Conservation (phyloP, 2,888 invertebrate genomes). For the Vanessa cardui region DNA sequence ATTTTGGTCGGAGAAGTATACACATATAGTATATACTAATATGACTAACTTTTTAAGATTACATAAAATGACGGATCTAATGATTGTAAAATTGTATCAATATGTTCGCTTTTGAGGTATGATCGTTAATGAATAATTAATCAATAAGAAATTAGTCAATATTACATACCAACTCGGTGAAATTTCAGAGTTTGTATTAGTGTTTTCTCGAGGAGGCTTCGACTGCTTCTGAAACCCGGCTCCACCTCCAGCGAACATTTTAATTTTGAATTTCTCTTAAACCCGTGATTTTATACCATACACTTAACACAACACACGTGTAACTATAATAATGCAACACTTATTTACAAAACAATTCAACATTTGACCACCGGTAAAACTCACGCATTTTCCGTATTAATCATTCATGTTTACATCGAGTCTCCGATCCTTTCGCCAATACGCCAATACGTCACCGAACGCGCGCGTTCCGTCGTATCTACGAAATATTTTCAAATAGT, state of each 20-base stretch:
- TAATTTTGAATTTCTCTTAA: no score
- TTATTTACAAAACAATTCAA: constrained; percentile 11
- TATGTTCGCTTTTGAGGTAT: no score
- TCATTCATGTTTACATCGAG: constrained; percentile 46
- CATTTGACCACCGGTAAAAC: constrained; percentile 13
- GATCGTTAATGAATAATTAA: neutral
- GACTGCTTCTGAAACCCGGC: constrained; percentile 75
- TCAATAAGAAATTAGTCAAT: constrained; percentile 9
- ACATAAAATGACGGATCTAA: no score
- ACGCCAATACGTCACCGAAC: constrained; percentile 35
- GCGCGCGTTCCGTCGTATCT: constrained; percentile 43
- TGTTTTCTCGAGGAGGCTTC: constrained; percentile 71
- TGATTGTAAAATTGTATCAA: neutral
- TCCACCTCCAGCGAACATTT: constrained; percentile 75
- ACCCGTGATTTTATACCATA: no score
- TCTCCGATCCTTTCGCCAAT: constrained; percentile 6
- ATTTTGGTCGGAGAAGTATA: no score
- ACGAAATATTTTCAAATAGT: constrained; percentile 54
- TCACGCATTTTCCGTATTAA: constrained; percentile 31
- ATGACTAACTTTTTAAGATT: no score
- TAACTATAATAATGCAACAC: no score
- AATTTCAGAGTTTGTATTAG: constrained; percentile 54
- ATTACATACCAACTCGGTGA: constrained; percentile 62
- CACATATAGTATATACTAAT: no score
- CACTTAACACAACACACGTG: no score